Evolutionary conservation across 2,888 invertebrate genomes (phyloP).

Genomic region (Anaspis maculata): DNA sequence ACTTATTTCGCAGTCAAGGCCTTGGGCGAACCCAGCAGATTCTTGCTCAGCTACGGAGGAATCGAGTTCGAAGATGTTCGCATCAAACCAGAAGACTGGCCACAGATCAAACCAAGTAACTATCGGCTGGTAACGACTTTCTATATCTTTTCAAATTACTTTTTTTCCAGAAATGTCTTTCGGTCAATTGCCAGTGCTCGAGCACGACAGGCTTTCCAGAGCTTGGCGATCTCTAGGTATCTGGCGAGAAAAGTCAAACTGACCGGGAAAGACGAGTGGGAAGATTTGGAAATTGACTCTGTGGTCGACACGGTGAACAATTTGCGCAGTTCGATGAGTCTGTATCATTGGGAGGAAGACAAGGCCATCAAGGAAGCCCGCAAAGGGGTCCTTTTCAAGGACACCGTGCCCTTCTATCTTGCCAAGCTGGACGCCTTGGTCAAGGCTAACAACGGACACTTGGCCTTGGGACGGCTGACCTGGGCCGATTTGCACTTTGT

Average conservation of each 20-base stretch:
- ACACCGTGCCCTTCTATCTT: slow-evolving; percentile 50
- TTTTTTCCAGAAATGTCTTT: slow-evolving; percentile 45
- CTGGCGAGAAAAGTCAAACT: slow-evolving; percentile 54
- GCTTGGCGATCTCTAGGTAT: slow-evolving; percentile 53
- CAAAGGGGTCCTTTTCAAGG: slow-evolving; percentile 43
- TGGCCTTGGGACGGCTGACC: slow-evolving; percentile 47
- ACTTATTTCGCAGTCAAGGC: slow-evolving; percentile 56
- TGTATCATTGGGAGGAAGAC: slow-evolving; percentile 49
- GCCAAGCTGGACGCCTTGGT: slow-evolving; percentile 50
- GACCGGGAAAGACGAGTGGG: slow-evolving; percentile 49
- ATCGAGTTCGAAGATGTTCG: slow-evolving; percentile 54
- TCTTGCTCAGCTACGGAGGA: slow-evolving; percentile 52
- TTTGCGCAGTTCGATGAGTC: slow-evolving; percentile 48
- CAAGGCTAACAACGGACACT: slow-evolving; percentile 52
- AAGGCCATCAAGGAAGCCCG: slow-evolving; percentile 45
- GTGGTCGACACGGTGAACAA: slow-evolving; percentile 54
- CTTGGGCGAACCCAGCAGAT: slow-evolving; percentile 55
- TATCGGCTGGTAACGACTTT: slow-evolving; percentile 5
- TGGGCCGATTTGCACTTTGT: slow-evolving; percentile 60
- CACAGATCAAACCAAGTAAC: slow-evolving; percentile 29
- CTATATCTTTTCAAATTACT: background rate
- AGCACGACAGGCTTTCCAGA: slow-evolving; percentile 55
- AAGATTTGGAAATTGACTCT: slow-evolving; percentile 55
- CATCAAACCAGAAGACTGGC: slow-evolving; percentile 46
- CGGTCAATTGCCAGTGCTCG: slow-evolving; percentile 55